These are phyloP conservation scores for Hymenochirus boettgeri DNA, from an alignment of 2,113 vertebrate genomes.

Conservation along the genomic window DNA sequence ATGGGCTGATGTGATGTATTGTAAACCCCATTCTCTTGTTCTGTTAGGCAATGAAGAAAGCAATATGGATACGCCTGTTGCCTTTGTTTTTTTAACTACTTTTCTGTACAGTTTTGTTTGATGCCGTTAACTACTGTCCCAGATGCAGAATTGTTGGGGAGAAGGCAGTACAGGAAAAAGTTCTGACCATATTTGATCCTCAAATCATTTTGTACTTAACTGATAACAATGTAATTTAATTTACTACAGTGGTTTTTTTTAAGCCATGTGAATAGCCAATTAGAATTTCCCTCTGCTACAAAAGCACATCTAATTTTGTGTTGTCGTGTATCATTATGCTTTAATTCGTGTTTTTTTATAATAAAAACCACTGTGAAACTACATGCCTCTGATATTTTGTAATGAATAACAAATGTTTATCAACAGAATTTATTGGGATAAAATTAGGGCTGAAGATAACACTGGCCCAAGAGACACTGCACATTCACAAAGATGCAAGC, in stretches of 20 bases:
- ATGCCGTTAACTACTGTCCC: background rate
- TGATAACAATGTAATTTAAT: slow-evolving; percentile 53
- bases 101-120: slow-evolving; percentile 15
- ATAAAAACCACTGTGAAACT: slow-evolving; percentile 34
- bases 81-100: slow-evolving; percentile 2
- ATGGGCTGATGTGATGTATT: slow-evolving; percentile 50
- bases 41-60: slow-evolving; percentile 22
- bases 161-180: slow-evolving; percentile 40
- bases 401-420: no score
- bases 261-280: slow-evolving; percentile 20
- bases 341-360: slow-evolving; percentile 29
- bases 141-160: background rate
- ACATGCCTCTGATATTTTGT: no score
- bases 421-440: no score
- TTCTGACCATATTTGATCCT: slow-evolving; percentile 53
- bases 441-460: no score
- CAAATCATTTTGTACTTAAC: slow-evolving; percentile 71
- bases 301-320: slow-evolving; percentile 16
- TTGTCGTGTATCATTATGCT: slow-evolving; percentile 15
- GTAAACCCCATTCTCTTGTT: background rate
- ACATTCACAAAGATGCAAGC: no score
- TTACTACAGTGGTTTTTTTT: slow-evolving; percentile 47
- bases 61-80: slow-evolving; percentile 20
- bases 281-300: slow-evolving; percentile 10
- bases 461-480: no score